Conservation (phyloP, 2,797 vertebrate genomes). For the Helostoma temminkii region DNA sequence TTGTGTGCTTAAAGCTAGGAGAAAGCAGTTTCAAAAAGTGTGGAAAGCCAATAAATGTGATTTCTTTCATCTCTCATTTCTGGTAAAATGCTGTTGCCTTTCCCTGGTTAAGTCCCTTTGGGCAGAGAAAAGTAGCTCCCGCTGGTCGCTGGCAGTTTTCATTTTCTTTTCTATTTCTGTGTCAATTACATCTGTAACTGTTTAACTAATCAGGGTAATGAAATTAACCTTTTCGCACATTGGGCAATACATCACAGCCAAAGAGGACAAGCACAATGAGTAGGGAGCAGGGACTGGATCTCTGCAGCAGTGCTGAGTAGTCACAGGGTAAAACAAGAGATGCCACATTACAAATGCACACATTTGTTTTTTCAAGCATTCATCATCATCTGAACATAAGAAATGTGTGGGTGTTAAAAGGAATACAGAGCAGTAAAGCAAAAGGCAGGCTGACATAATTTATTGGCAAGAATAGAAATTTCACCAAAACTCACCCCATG, state of each 20-base stretch:
- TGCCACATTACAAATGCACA: neutral
- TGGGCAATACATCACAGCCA: conserved; percentile 49
- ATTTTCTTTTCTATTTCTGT: conserved; percentile 37
- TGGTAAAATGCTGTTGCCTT: conserved; percentile 14
- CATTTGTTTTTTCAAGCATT: neutral
- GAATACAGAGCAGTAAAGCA: too few relatives aligned
- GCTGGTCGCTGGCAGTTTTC: conserved; percentile 35
- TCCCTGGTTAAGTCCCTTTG: neutral
- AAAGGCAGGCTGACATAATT: too few relatives aligned
- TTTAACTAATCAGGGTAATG: conserved; percentile 70
- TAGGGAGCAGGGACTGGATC: neutral
- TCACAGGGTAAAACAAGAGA: neutral
- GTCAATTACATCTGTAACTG: conserved; percentile 66
- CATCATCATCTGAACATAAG: neutral
- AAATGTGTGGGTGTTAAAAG: neutral
- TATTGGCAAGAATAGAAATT: neutral
- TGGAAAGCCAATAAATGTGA: conserved; percentile 39
- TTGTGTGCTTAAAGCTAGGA: neutral
- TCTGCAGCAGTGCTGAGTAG: neutral
- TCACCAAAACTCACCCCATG: too few relatives aligned
- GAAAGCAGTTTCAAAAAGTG: conserved; percentile 26
- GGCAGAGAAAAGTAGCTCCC: conserved; percentile 1
- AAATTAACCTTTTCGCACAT: conserved; percentile 75
- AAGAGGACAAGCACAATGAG: conserved; percentile 45
- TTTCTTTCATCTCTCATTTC: conserved; percentile 34